Evolutionary conservation across 2,888 invertebrate species (phyloP).

Genomic region (Idaea straminata): DNA sequence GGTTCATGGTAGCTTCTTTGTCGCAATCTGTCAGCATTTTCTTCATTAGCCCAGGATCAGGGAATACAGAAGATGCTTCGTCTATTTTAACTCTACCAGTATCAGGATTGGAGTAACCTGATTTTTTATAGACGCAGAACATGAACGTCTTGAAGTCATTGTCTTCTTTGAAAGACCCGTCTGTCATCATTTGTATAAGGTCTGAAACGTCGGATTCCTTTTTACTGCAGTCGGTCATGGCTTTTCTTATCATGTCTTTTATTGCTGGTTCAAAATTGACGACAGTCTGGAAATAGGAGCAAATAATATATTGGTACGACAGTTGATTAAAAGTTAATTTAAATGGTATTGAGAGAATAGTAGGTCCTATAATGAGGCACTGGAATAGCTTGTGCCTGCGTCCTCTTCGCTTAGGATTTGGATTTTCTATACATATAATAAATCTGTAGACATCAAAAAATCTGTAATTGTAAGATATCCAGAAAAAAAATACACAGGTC

Average conservation of each 20-base stretch:
- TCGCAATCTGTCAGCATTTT: constrained; percentile 3
- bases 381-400: no score
- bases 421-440: no score
- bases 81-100: constrained; percentile 5
- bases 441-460: no score
- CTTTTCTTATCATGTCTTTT: neutral
- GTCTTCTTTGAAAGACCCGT: neutral
- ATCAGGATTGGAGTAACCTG: neutral
- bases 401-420: no score
- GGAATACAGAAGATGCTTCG: neutral
- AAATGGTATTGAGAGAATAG: no score
- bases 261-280: neutral
- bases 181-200: neutral
- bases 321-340: no score
- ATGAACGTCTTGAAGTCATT: neutral
- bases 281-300: neutral
- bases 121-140: neutral
- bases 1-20: neutral
- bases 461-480: no score
- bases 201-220: neutral
- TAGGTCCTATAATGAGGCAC: no score
- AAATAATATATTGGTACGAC: neutral
- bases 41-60: constrained; percentile 1
- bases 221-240: neutral
- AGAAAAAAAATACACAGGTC: no score